A percentile compares a stretch with the other conserved stretches of the same genome.
Evolutionary conservation across 2,113 vertebrate genomes (phyloP).

Genomic region (Plecotus auritus): DNA sequence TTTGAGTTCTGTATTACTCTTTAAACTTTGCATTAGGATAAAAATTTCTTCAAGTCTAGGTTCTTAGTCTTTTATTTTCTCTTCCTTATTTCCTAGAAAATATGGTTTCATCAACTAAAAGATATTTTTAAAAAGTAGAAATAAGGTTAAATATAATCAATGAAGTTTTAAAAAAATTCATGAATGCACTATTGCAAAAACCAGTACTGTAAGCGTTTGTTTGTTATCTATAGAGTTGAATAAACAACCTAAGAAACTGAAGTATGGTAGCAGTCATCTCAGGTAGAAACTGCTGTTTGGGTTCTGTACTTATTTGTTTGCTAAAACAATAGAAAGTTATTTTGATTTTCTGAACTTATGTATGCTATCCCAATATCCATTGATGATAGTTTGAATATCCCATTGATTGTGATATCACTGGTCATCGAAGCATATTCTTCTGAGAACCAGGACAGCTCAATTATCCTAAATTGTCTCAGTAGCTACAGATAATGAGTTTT

Average conservation of each 20-base stretch:
- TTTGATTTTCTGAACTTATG: no score
- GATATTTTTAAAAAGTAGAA: neutral
- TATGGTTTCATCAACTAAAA: conserved; percentile 1
- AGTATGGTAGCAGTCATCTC: no score
- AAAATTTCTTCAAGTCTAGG: neutral
- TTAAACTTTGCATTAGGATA: conserved; percentile 17
- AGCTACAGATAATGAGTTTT: no score
- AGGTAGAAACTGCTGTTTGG: no score
- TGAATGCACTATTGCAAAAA: neutral
- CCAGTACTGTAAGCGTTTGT: neutral
- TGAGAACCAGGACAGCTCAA: no score
- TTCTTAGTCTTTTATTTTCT: neutral
- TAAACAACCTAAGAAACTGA: conserved; percentile 1
- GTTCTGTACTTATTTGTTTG: no score
- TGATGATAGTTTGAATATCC: no score
- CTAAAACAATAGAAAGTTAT: no score
- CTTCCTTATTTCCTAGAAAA: neutral
- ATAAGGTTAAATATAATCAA: neutral
- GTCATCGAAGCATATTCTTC: no score
- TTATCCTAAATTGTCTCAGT: no score
- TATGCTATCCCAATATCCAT: no score
- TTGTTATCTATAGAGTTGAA: neutral
- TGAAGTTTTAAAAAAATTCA: neutral
- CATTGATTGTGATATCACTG: no score
- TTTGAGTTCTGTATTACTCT: neutral